phyloP scores from a whole-genome alignment of 2,113 vertebrate genomes.

The Bos javanicus region DNA sequence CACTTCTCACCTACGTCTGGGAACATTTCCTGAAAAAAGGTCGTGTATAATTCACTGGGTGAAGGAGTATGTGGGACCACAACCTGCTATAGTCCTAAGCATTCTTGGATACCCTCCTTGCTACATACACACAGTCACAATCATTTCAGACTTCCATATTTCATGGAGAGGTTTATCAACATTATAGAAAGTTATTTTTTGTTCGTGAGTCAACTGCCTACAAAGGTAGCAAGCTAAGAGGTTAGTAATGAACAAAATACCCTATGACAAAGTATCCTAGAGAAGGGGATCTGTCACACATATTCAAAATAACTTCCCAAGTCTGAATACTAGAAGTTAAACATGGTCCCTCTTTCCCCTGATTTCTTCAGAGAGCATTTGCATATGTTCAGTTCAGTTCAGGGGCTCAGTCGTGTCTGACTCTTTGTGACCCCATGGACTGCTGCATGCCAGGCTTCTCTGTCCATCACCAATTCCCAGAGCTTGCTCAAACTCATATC shows the following conservation, averaged over 20 bases:
- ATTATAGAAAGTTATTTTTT: background rate
- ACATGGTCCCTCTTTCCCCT: background rate
- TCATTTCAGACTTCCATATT: background rate
- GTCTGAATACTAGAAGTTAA: background rate
- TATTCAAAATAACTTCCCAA: background rate
- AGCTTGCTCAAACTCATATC: background rate
- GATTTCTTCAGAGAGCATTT: background rate
- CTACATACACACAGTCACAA: background rate
- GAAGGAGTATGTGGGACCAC: background rate
- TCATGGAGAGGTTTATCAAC: background rate
- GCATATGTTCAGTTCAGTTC: background rate
- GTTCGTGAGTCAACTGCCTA: background rate
- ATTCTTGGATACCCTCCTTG: background rate
- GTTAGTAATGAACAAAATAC: background rate
- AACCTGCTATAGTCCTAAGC: background rate
- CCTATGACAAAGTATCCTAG: background rate
- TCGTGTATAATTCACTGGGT: background rate
- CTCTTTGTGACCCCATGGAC: background rate
- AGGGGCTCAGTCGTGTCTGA: background rate
- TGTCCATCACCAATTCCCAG: background rate
- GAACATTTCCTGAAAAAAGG: background rate
- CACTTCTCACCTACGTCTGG: background rate
- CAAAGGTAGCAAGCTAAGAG: background rate
- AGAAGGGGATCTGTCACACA: background rate
- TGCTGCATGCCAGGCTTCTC: background rate